Percentiles rank a stretch among this genome's conserved stretches.
Evolutionary conservation across 1,140 invertebrate species (phyloP).

Genomic region (Callitettix versicolor): DNA sequence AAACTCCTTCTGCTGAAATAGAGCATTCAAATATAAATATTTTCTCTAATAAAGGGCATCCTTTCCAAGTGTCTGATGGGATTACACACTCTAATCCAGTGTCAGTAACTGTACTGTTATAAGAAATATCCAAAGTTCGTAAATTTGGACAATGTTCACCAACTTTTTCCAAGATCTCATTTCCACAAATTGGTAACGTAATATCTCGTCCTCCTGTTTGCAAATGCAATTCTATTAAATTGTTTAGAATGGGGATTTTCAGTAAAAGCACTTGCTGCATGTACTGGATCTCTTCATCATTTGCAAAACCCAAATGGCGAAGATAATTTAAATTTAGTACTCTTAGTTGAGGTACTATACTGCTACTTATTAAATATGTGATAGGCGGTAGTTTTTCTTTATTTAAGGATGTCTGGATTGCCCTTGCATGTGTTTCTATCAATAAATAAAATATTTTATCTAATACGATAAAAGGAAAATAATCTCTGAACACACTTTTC

Average conservation of each 20-base stretch:
- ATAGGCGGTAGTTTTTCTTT: no score
- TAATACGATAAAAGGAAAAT: no score
- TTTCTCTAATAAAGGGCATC: background rate
- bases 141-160: background rate
- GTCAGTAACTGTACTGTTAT: conserved; percentile 4
- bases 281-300: conserved; percentile 6
- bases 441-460: no score
- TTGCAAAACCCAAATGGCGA: background rate
- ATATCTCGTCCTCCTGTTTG: conserved; percentile 1
- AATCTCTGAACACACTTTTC: no score
- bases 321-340: conserved; percentile 4
- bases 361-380: no score
- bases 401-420: no score
- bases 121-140: conserved; percentile 1
- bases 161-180: conserved; percentile 8
- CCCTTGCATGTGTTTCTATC: no score
- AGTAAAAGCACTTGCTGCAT: background rate
- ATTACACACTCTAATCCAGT: background rate
- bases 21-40: conserved; percentile 6
- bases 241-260: background rate
- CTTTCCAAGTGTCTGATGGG: background rate
- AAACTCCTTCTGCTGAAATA: background rate
- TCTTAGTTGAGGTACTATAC: background rate
- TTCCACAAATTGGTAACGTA: conserved; percentile 3
- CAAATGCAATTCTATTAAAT: conserved; percentile 1